Evolutionary conservation across 2,797 vertebrate genomes (phyloP).

Genomic region (Sebastes minor): DNA sequence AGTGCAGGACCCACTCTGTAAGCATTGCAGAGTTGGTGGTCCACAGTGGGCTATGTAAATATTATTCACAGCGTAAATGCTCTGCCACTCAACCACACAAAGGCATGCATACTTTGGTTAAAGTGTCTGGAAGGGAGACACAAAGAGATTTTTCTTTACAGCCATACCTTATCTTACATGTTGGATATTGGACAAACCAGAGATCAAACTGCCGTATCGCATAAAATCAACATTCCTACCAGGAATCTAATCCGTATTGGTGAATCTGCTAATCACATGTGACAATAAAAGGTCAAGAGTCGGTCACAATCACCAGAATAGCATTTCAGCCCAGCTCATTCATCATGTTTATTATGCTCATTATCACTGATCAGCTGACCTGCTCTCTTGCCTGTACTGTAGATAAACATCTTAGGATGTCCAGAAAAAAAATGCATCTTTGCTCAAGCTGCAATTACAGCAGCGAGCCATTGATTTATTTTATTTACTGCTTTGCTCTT

Average conservation of each 20-base stretch:
- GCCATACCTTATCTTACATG: neutral
- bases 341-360: slow-evolving; percentile 29
- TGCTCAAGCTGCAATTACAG: neutral
- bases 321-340: slow-evolving; percentile 21
- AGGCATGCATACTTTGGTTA: slow-evolving; percentile 12
- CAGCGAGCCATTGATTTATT: neutral
- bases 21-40: slow-evolving; percentile 66
- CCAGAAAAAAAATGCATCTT: neutral
- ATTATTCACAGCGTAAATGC: slow-evolving; percentile 63
- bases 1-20: slow-evolving; percentile 42
- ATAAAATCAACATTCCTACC: neutral
- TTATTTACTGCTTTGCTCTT: neutral
- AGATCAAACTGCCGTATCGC: neutral
- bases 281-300: slow-evolving; percentile 27
- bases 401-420: neutral
- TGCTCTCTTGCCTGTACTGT: neutral
- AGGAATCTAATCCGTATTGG: neutral
- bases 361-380: slow-evolving; percentile 11
- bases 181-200: neutral
- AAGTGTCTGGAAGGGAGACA: neutral
- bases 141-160: neutral
- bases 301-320: slow-evolving; percentile 30
- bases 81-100: slow-evolving; percentile 46
- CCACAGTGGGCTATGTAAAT: slow-evolving; percentile 71
- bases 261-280: slow-evolving; percentile 9